Evolutionary conservation across 2,888 invertebrate species (phyloP).

Genomic region (Macaria notata): DNA sequence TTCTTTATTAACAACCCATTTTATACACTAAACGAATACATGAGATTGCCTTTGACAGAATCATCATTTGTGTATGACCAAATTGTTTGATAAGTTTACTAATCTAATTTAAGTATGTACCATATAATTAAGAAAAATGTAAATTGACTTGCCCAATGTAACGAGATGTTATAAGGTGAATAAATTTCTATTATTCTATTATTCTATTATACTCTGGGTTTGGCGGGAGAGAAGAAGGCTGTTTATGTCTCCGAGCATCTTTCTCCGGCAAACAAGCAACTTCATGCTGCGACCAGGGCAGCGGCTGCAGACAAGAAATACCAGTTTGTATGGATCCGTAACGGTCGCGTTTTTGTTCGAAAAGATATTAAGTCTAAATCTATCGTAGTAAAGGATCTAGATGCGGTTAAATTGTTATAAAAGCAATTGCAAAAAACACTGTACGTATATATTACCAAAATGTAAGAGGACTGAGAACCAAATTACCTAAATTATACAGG

Average conservation of each 20-base stretch:
- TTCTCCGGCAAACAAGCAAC: background rate
- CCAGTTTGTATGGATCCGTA: conserved; percentile 4
- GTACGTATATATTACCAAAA: conserved; percentile 1
- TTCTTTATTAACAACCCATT: no score
- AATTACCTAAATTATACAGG: background rate
- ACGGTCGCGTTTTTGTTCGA: background rate
- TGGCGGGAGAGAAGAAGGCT: background rate
- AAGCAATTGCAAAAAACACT: background rate
- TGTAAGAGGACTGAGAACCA: background rate
- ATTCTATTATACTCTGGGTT: background rate
- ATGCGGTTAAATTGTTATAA: background rate
- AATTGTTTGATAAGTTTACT: no score
- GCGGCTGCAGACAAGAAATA: conserved; percentile 3
- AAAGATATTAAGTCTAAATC: conserved; percentile 3
- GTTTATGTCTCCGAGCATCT: conserved; percentile 1
- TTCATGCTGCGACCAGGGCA: background rate
- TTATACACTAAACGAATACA: no score
- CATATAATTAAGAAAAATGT: no score
- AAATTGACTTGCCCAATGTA: no score
- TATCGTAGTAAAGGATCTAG: background rate
- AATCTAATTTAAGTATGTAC: no score
- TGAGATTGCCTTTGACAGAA: no score
- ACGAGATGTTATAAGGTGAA: no score
- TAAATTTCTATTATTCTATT: no score
- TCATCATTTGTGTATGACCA: no score